A percentile compares a stretch with the other conserved stretches of the same genome.
These are phyloP conservation scores for Apis dorsata DNA, from an alignment of 1,140 invertebrate genomes.

Conservation along the genomic window DNA sequence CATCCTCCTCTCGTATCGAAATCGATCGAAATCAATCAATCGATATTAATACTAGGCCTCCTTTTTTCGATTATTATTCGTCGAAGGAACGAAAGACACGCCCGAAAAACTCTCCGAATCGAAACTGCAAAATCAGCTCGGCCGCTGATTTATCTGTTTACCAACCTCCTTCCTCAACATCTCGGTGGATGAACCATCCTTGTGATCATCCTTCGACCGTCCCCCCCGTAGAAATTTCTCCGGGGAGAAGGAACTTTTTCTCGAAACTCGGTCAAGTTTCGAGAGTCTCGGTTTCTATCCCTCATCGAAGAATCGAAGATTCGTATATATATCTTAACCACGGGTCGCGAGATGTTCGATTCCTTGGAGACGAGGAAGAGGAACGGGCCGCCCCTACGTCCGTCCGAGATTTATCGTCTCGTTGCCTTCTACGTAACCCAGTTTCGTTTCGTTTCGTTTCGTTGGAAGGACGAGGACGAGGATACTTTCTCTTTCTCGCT, in stretches of 20 bases:
- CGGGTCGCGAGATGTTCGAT: constrained; percentile 17
- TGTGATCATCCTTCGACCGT: neutral
- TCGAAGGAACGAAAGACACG: neutral
- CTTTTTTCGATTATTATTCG: neutral
- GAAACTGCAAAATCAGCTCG: constrained; percentile 67
- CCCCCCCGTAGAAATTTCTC: constrained; percentile 1
- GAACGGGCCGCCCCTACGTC: neutral
- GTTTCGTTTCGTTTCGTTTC: neutral
- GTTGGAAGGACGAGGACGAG: too few species aligned
- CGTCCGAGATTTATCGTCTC: constrained; percentile 46
- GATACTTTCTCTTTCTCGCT: neutral
- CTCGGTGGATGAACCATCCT: constrained; percentile 28
- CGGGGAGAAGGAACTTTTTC: constrained; percentile 39
- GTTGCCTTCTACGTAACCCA: constrained; percentile 42
- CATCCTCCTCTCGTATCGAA: neutral
- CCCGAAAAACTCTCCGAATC: neutral
- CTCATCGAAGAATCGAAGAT: constrained; percentile 1
- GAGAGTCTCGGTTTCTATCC: neutral
- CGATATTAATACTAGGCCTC: neutral
- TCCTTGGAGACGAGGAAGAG: neutral
- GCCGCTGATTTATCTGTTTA: constrained; percentile 73
- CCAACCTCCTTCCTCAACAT: constrained; percentile 51
- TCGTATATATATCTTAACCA: neutral
- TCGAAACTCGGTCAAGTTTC: constrained; percentile 22
- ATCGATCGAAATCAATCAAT: neutral